Evolutionary conservation across 2,113 vertebrate genomes (phyloP), one percentile per base, ranked within the genome.

Genomic region (Erpornis zantholeuca): DNA sequence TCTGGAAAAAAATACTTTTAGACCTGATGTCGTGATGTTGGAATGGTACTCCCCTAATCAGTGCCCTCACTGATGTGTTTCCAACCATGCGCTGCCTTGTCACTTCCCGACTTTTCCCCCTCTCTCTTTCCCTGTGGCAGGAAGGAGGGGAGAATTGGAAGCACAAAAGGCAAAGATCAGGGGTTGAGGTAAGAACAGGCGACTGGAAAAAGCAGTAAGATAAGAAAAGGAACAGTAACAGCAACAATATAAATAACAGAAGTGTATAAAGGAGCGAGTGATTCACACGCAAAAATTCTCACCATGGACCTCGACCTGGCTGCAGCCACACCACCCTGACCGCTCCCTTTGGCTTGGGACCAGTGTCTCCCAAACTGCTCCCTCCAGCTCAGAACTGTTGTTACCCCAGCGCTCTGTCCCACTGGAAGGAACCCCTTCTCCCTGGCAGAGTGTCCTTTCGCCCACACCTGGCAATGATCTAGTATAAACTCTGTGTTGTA

Each of bases 331-430:
- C 19, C 17, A 15, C 22, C 17, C 27, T 38, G 40, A 22, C 29
- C 2, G 3, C 42, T 66, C 20, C 10, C 42, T 75, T 24, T 49
- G n/a, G 15, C 42, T 57, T 40, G 40, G n/a, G 12, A 9, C 69
- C 0, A 0, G 18, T 0, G 0, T 64, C 11, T 56, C 23, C 49
- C 23, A 38, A 8, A 52, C 25, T 0, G 1, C 25, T 54, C 2
- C 50, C 38, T 61, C 24, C 0, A 7, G 33, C 68, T 36, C 7
- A 1, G 22, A 45, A 23, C 38, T 36, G 38, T 15, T 45, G 9
- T 72, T 45, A 22, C 11, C 7, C 14, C 22, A 22, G 17, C 0
- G 0, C 14, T 36, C 17, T 8, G 7, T 38, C 28, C 28, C 28
- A 31, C 49, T 45, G 28, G 9, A 54, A 54, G 68, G 40, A 54